A percentile compares a stretch with the other conserved stretches of the same genome.
Conservation (phyloP, 2,888 invertebrate genomes). For the Lycocerus yunnanus region DNA sequence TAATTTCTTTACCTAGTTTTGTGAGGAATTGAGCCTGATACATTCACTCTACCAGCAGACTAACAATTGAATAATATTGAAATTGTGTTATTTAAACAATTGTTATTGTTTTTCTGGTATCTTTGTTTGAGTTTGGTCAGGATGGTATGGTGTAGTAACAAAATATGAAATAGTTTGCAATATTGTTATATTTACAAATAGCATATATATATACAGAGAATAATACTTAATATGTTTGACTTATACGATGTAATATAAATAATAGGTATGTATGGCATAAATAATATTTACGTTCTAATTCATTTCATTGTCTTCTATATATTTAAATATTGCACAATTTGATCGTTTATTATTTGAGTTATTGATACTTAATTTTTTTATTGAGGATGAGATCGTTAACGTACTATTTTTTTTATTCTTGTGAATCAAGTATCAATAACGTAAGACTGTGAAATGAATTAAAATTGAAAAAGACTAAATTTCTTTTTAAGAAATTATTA, state of each 20-base stretch:
- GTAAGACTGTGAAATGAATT: not conserved
- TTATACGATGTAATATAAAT: not conserved
- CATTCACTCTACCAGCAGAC: no score
- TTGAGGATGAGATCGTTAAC: not conserved
- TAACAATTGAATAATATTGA: no score
- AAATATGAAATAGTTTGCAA: not conserved
- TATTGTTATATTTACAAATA: not conserved
- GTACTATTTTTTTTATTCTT: not conserved
- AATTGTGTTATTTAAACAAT: no score
- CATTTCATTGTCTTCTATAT: not conserved
- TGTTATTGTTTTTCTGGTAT: no score
- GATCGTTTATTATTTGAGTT: not conserved
- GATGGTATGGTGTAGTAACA: not conserved
- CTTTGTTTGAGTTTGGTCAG: no score
- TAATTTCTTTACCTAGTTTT: no score
- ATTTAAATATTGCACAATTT: not conserved
- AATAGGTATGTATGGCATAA: not conserved
- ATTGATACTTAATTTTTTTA: not conserved
- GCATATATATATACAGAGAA: not conserved
- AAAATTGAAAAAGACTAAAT: constrained; percentile 3
- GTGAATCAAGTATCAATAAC: not conserved
- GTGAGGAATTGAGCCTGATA: no score
- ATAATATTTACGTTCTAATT: not conserved
- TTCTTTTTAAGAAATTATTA: constrained; percentile 7
- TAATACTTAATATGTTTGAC: not conserved